Percentiles rank a stretch among this genome's conserved stretches.
Conservation (phyloP, 1,140 invertebrate genomes). For the Ditylenchus dipsaci region DNA sequence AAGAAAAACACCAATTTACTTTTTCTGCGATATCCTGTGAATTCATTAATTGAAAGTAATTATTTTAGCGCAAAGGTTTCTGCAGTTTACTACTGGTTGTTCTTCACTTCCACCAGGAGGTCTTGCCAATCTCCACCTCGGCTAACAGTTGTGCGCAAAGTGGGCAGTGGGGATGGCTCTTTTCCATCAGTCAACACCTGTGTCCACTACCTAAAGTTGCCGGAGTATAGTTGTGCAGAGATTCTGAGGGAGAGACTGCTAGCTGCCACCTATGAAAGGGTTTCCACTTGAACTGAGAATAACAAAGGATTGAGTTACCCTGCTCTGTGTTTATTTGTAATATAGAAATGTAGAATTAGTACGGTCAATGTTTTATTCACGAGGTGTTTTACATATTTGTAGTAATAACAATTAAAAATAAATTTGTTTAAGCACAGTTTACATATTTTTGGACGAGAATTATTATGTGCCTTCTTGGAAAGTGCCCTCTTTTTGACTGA, state of each 20-base stretch:
- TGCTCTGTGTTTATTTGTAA: slow-evolving; percentile 61
- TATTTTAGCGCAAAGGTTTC: slow-evolving; percentile 76
- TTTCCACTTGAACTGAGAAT: slow-evolving; percentile 86
- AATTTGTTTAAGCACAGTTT: too few species aligned
- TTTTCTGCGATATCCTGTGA: too few species aligned
- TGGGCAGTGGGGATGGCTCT: slow-evolving; percentile 76
- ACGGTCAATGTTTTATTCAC: too few species aligned
- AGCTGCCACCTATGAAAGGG: slow-evolving; percentile 91
- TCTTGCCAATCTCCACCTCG: slow-evolving; percentile 88
- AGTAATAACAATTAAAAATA: too few species aligned
- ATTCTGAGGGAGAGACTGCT: slow-evolving; percentile 85
- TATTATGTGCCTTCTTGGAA: too few species aligned
- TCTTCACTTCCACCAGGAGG: slow-evolving; percentile 62
- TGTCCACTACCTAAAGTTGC: slow-evolving; percentile 96
- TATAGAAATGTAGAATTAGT: too few species aligned
- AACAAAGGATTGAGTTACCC: too few species aligned
- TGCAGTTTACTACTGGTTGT: slow-evolving; percentile 91
- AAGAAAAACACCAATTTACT: too few species aligned
- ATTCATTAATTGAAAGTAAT: too few species aligned
- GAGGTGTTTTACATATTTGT: too few species aligned
- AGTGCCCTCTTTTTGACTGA: too few species aligned
- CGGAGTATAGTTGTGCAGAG: slow-evolving; percentile 93
- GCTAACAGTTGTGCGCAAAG: slow-evolving; percentile 80
- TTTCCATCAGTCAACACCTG: slow-evolving; percentile 99
- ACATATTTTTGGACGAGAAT: too few species aligned